phyloP scores from a whole-genome alignment of 2,888 invertebrate genomes.

The Caprella mutica region DNA sequence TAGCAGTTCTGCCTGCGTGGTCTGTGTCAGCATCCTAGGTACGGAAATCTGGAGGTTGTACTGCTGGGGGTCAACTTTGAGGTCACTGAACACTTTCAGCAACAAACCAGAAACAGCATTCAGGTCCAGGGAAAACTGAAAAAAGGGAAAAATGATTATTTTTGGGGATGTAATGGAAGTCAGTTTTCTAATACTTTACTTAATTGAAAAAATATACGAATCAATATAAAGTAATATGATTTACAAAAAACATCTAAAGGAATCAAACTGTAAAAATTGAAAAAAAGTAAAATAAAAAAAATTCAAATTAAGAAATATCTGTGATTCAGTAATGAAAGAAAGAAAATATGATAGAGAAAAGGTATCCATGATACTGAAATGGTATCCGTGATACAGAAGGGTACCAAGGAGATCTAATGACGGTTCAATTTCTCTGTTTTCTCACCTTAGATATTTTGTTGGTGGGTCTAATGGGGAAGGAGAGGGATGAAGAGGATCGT shows the following conservation, averaged over 20 bases:
- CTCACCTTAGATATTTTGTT: constrained; percentile 39
- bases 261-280: not conserved
- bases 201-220: not conserved
- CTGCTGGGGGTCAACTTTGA: constrained; percentile 43
- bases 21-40: constrained; percentile 43
- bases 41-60: constrained; percentile 44
- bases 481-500: constrained; percentile 40
- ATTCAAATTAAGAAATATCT: not conserved
- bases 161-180: constrained; percentile 40
- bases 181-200: not conserved
- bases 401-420: too few species aligned
- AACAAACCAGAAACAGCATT: constrained; percentile 44
- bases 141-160: not conserved
- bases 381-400: too few species aligned
- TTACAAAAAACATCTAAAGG: not conserved
- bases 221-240: not conserved
- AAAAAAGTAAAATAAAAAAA: not conserved
- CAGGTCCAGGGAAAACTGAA: constrained; percentile 42
- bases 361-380: too few species aligned
- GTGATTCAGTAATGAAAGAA: too few species aligned
- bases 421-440: too few species aligned
- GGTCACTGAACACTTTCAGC: constrained; percentile 44
- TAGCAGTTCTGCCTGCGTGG: constrained; percentile 39
- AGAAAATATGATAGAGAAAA: too few species aligned
- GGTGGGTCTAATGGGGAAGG: constrained; percentile 43